Percentiles rank a stretch among this genome's conserved stretches.
These are phyloP conservation scores for Trichonephila clavata DNA, from an alignment of 1,140 invertebrate species.

Conservation along the genomic window DNA sequence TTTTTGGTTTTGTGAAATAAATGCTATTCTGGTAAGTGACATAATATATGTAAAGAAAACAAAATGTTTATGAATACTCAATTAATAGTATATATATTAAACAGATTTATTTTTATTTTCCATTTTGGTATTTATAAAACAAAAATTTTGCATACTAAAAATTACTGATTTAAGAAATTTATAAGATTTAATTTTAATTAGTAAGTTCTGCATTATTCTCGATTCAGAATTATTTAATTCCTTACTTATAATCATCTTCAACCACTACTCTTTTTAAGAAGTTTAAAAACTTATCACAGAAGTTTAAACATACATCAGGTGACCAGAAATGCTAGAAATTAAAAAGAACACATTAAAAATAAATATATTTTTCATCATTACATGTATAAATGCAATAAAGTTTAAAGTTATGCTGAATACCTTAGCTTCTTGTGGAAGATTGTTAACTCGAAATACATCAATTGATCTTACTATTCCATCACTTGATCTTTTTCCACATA, in stretches of 20 bases:
- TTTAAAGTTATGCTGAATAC: slow-evolving; percentile 79
- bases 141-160: too few relatives aligned
- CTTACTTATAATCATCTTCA: slow-evolving; percentile 81
- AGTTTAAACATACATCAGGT: slow-evolving; percentile 83
- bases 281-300: slow-evolving; percentile 82
- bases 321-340: slow-evolving; percentile 82
- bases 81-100: too few relatives aligned
- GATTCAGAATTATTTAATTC: neutral
- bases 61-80: too few relatives aligned
- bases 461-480: slow-evolving; percentile 84
- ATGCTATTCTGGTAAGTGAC: too few relatives aligned
- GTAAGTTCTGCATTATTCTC: too few relatives aligned
- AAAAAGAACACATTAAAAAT: neutral
- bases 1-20: too few relatives aligned
- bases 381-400: neutral
- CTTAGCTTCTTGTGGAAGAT: slow-evolving; percentile 82
- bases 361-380: neutral
- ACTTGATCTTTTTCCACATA: slow-evolving; percentile 87
- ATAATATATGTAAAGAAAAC: too few relatives aligned
- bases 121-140: too few relatives aligned
- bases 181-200: too few relatives aligned
- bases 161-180: too few relatives aligned
- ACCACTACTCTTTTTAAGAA: slow-evolving; percentile 81
- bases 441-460: slow-evolving; percentile 80
- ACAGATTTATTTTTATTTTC: too few relatives aligned